A percentile compares a stretch with the other conserved stretches of the same genome.
These are phyloP conservation scores for Channa maculata DNA, from an alignment of 2,113 vertebrate genomes.

Conservation along the genomic window DNA sequence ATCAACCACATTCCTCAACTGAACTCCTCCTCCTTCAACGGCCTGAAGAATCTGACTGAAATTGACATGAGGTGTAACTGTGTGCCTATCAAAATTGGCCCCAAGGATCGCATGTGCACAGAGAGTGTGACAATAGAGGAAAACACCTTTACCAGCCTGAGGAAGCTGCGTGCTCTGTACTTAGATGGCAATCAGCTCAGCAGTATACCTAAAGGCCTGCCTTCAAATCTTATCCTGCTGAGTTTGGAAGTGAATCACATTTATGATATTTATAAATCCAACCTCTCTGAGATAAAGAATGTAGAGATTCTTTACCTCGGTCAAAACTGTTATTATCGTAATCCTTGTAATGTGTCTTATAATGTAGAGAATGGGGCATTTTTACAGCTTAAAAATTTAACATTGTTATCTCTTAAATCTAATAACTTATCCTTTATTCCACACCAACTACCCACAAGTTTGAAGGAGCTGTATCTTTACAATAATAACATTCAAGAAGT, in stretches of 20 bases:
- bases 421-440: constrained; percentile 92
- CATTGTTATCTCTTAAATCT: constrained; percentile 89
- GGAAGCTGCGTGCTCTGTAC: constrained; percentile 87
- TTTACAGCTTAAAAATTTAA: constrained; percentile 84
- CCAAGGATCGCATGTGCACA: constrained; percentile 86
- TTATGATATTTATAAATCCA: constrained; percentile 82
- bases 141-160: constrained; percentile 84
- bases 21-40: constrained; percentile 83
- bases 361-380: constrained; percentile 87
- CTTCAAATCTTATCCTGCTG: constrained; percentile 85
- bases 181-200: constrained; percentile 92
- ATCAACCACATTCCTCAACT: constrained; percentile 91
- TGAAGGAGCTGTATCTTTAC: constrained; percentile 91
- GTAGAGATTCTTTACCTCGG: constrained; percentile 89
- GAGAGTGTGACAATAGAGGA: constrained; percentile 74
- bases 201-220: constrained; percentile 88
- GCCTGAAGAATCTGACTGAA: constrained; percentile 86
- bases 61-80: constrained; percentile 97
- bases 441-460: constrained; percentile 81
- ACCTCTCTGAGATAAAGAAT: constrained; percentile 86
- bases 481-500: constrained; percentile 89
- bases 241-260: constrained; percentile 95
- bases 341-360: constrained; percentile 91
- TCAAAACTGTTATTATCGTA: constrained; percentile 95
- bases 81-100: constrained; percentile 87